Evolutionary conservation across 1,140 invertebrate species (phyloP), one percentile per base, ranked within the genome.

Genomic region (Drosophila repleta): DNA sequence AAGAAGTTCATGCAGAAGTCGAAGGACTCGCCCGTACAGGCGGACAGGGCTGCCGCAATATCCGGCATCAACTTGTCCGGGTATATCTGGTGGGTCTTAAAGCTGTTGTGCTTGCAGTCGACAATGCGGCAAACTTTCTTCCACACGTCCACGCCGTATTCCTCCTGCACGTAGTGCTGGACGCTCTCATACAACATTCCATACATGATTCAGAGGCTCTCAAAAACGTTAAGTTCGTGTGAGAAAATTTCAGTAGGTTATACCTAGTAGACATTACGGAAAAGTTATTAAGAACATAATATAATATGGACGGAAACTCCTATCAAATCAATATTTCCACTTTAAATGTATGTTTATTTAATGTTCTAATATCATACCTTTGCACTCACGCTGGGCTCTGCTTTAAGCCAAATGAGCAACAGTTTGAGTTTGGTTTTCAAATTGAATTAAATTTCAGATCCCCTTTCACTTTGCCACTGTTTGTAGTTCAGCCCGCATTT

Each of bases 1-100:
- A 97, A 97, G 91, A 96, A 97, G 63, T 94, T 93, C 95, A 98
- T 96, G 65, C 96, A 96, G 74, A 94, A 94, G 70, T 97, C 95
- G 17, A 94, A 92, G 0, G 94, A 93, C 35, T 93, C 81, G 2
- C 93, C 92, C 0, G 88, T 91, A 29, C 83, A 79, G 5, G 90
- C 88, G 0, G 94, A 93, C 55, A 95, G 82, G 0, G 96, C 95
- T 2, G 92, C 92, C 0, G 96, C 96, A 21, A 97, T 92, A 70
- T 95, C 94, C 0, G 95, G 94, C 93, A 98, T 96, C 11, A 97
- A 91, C 11, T 94, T 93, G 85, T 98, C 97, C 0, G 96, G 94
- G 91, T 97, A 98, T 78, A 93, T 95, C 91, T 97, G 95, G 85
- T 96, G 95, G 0, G 96, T 96, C 76, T 95, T 95, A 91, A 97